Evolutionary conservation across 1,140 invertebrate genomes (phyloP), one percentile per base, ranked within the genome.

Genomic region (Drosophila rhopaloa): DNA sequence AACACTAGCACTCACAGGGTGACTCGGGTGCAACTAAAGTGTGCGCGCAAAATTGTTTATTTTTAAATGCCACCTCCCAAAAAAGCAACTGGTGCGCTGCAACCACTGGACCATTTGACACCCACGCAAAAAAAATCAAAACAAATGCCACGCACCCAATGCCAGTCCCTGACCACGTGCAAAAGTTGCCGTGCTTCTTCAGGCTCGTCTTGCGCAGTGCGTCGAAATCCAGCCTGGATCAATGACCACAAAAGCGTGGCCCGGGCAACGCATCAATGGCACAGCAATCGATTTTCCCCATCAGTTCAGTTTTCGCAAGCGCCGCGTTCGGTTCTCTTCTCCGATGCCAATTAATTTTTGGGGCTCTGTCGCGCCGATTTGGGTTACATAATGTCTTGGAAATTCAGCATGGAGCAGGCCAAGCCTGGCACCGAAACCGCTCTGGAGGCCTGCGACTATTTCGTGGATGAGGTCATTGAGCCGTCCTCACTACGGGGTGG

Each of bases 401-500:
- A 90, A 56, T 92, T 92, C 63, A 66, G 60, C 44, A 84, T 84
- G 56, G 91, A 76, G n/a, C 79, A 79, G 38, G 89, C 91, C n/a
- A 92, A 90, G 44, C 53, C 91, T 48, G 92, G 93, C 68, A 84
- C 93, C 3, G 95, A 96, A 70, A 89, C 93, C 10, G 95, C 95
- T 2, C 94, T 94, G 68, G 95, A 96, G 58, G 95, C 94, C 24
- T 94, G 94, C 51, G 94, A 95, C 83, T 96, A 96, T 92, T 96
- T 96, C 76, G 93, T 94, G 9, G 94, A 95, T 90, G 95, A 95
- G 84, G 93, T 94, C 76, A 84, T 91, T 57, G 91, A 93, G 50
- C 44, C 50, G 10, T 75, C 71, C n/a, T 65, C 84, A 5, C 43
- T 66, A 16, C 65, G 65, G 43, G 67, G 72, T 50, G 71, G 60